phyloP scores from a whole-genome alignment of 2,113 vertebrate species.

The Myxocyprinus asiaticus region DNA sequence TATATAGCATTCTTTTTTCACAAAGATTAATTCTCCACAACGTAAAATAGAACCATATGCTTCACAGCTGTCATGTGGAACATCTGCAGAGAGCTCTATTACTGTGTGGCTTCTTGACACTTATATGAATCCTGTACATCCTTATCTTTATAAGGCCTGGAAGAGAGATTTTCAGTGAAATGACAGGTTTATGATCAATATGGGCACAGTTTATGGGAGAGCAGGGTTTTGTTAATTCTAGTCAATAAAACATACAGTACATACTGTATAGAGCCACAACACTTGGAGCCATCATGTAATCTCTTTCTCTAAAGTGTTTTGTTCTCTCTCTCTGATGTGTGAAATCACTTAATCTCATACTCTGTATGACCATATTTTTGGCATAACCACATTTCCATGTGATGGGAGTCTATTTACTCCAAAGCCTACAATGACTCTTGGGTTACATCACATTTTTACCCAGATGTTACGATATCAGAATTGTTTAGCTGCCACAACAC shows the following conservation, averaged over 20 bases:
- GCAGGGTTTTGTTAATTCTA: slow-evolving; percentile 9
- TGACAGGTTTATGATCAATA: slow-evolving; percentile 35
- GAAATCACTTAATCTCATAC: slow-evolving; percentile 8
- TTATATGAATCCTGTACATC: slow-evolving; percentile 11
- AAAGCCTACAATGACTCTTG: slow-evolving; percentile 59
- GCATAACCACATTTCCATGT: slow-evolving; percentile 1
- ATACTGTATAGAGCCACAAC: background rate
- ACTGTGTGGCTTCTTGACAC: slow-evolving; percentile 1
- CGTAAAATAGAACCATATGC: slow-evolving; percentile 35
- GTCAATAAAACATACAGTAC: background rate
- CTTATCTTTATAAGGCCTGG: slow-evolving; percentile 7
- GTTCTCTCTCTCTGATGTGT: slow-evolving; percentile 2
- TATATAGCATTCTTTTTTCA: slow-evolving; percentile 19
- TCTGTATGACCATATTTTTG: slow-evolving; percentile 34
- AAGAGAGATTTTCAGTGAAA: slow-evolving; percentile 7
- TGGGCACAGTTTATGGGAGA: background rate
- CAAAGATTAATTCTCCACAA: background rate
- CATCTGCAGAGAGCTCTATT: too few species aligned
- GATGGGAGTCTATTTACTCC: slow-evolving; percentile 29
- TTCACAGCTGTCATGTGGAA: background rate
- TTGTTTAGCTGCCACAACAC: slow-evolving; percentile 50
- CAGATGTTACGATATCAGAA: slow-evolving; percentile 63
- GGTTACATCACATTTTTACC: slow-evolving; percentile 50
- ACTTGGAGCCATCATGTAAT: background rate
- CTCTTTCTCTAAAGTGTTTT: background rate